Evolutionary conservation across 2,113 vertebrate genomes (phyloP).

Genomic region (Platysteira castanea): DNA sequence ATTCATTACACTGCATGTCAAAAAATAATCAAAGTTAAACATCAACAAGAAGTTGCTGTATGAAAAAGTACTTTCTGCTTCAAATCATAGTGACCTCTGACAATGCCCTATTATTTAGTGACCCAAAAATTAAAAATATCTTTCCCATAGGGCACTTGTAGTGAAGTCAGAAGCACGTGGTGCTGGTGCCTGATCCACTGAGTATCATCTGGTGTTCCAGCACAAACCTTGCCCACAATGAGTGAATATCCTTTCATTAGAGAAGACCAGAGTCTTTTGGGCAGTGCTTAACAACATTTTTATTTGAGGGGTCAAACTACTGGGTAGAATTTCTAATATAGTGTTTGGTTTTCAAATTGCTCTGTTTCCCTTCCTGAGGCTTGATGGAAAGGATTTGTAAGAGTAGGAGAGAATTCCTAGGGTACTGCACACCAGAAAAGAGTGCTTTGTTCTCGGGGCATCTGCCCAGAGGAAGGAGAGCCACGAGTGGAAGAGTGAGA

Average conservation of each 20-base stretch:
- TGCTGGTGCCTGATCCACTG: not conserved
- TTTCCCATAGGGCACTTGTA: not conserved
- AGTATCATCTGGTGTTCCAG: not conserved
- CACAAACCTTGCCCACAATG: not conserved
- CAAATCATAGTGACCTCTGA: not conserved
- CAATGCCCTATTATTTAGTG: not conserved
- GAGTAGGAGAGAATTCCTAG: not conserved
- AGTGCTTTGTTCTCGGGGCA: not conserved
- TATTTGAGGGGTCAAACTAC: constrained; percentile 27
- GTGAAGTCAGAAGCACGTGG: not conserved
- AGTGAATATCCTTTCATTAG: constrained; percentile 18
- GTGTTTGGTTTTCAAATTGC: constrained; percentile 4
- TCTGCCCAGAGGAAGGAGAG: not conserved
- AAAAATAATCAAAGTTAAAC: not conserved
- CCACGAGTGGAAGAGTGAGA: not conserved
- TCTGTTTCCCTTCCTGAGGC: not conserved
- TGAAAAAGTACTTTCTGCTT: not conserved
- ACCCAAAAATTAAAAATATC: not conserved
- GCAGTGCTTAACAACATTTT: not conserved
- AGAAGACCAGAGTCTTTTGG: not conserved
- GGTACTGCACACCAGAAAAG: not conserved
- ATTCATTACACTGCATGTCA: not conserved
- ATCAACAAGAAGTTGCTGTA: not conserved
- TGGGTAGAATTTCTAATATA: not conserved
- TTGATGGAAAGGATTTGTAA: not conserved